A percentile compares a stretch with the other conserved stretches of the same genome.
phyloP scores from a whole-genome alignment of 2,888 invertebrate species.

The Apocheima hispidaria region DNA sequence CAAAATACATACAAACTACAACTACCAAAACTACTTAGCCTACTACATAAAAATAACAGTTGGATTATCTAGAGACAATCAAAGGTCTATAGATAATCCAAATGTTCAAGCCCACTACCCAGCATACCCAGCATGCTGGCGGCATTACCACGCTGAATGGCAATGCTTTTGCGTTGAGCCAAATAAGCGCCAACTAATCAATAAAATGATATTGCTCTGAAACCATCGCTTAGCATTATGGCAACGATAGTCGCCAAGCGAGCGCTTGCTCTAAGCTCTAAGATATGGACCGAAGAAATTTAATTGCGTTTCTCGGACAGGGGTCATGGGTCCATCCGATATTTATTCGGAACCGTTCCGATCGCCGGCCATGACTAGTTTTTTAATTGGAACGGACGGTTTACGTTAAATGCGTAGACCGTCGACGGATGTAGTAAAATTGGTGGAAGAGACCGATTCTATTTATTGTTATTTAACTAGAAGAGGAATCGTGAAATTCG shows the following conservation, averaged over 20 bases:
- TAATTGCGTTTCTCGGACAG: conserved; percentile 69
- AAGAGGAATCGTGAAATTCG: too few relatives aligned
- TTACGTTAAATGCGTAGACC: conserved; percentile 31
- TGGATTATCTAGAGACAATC: too few relatives aligned
- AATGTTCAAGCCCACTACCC: too few relatives aligned
- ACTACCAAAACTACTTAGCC: too few relatives aligned
- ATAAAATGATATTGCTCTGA: not conserved
- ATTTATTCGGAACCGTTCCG: conserved; percentile 63
- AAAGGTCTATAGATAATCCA: too few relatives aligned
- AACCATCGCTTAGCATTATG: conserved; percentile 3
- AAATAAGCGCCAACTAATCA: not conserved
- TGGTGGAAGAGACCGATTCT: conserved; percentile 20
- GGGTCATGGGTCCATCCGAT: conserved; percentile 66
- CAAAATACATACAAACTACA: too few relatives aligned
- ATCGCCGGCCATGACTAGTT: conserved; percentile 57
- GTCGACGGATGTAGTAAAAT: conserved; percentile 4
- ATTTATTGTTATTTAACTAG: too few relatives aligned
- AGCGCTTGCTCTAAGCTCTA: conserved; percentile 20
- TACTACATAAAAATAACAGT: too few relatives aligned
- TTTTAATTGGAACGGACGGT: conserved; percentile 61
- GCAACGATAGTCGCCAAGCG: conserved; percentile 25
- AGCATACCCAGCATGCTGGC: too few relatives aligned
- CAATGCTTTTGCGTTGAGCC: too few relatives aligned
- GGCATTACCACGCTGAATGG: too few relatives aligned
- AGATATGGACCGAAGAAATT: conserved; percentile 70